phyloP scores from a whole-genome alignment of 2,888 invertebrate species.

The Apotomis betuletana region DNA sequence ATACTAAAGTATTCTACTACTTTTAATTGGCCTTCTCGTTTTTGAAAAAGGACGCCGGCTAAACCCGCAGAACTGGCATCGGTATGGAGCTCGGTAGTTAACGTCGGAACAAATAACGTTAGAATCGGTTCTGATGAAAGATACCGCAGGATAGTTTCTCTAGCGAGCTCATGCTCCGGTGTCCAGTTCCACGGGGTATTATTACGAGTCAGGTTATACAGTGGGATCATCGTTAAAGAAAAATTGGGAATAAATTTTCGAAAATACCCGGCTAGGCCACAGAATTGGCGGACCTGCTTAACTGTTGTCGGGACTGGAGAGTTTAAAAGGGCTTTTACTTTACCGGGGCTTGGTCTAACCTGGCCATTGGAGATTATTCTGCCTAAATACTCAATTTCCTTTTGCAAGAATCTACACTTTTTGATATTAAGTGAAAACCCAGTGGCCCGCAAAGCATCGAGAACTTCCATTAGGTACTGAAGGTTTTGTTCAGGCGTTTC shows the following conservation, averaged over 20 bases:
- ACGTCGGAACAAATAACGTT: slow-evolving; percentile 38
- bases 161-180: slow-evolving; percentile 27
- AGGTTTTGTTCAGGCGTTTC: slow-evolving; percentile 36
- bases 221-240: slow-evolving; percentile 31
- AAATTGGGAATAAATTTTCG: slow-evolving; percentile 42
- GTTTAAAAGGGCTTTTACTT: slow-evolving; percentile 37
- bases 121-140: slow-evolving; percentile 40
- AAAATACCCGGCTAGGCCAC: slow-evolving; percentile 47
- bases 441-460: slow-evolving; percentile 23
- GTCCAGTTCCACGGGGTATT: slow-evolving; percentile 41
- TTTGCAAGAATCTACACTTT: slow-evolving; percentile 44
- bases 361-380: slow-evolving; percentile 19
- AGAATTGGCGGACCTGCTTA: slow-evolving; percentile 46
- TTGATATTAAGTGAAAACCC: slow-evolving; percentile 41
- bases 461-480: slow-evolving; percentile 22
- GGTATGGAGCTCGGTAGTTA: slow-evolving; percentile 42
- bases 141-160: slow-evolving; percentile 27
- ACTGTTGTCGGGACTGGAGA: slow-evolving; percentile 38
- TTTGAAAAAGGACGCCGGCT: slow-evolving; percentile 42
- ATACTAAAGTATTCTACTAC: slow-evolving; percentile 1
- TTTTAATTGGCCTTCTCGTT: neutral
- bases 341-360: slow-evolving; percentile 33
- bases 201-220: slow-evolving; percentile 33
- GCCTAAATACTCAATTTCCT: slow-evolving; percentile 41
- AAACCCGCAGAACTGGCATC: slow-evolving; percentile 44